Conservation (phyloP, 2,797 vertebrate genomes). For the Periparus ater region DNA sequence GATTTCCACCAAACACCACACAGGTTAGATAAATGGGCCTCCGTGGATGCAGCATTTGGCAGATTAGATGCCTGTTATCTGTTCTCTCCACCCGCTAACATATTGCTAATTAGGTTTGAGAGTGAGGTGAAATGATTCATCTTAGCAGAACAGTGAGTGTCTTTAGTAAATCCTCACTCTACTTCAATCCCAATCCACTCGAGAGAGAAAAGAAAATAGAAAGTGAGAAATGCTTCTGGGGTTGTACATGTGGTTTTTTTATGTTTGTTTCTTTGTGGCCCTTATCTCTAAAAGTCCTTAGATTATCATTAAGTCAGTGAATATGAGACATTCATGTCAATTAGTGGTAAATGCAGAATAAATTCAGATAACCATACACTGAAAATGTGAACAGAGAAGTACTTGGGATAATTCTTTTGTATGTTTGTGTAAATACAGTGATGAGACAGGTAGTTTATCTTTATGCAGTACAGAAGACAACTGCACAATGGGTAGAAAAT, state of each 20-base stretch:
- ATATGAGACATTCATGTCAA: not conserved
- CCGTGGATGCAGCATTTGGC: constrained; percentile 50
- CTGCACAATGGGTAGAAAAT: not conserved
- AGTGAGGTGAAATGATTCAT: constrained; percentile 62
- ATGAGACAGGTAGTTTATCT: not conserved
- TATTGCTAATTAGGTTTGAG: constrained; percentile 62
- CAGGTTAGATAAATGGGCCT: constrained; percentile 53
- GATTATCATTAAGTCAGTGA: not conserved
- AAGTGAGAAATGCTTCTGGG: not conserved
- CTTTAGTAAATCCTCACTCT: constrained; percentile 43
- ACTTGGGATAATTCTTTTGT: not conserved
- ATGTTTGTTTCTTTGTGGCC: not conserved
- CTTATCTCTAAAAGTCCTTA: not conserved
- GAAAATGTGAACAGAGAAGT: not conserved
- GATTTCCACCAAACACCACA: constrained; percentile 3
- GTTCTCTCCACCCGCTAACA: constrained; percentile 50
- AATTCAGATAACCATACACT: not conserved
- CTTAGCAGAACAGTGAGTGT: constrained; percentile 13
- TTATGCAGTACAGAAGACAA: not conserved
- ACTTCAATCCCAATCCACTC: constrained; percentile 2
- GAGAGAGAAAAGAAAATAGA: constrained; percentile 12
- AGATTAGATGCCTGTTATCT: constrained; percentile 61
- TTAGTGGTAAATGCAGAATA: not conserved
- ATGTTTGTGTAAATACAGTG: not conserved
- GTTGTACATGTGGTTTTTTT: not conserved